Evolutionary conservation across 2,888 invertebrate genomes (phyloP).

Genomic region (Macrosiphum euphorbiae): DNA sequence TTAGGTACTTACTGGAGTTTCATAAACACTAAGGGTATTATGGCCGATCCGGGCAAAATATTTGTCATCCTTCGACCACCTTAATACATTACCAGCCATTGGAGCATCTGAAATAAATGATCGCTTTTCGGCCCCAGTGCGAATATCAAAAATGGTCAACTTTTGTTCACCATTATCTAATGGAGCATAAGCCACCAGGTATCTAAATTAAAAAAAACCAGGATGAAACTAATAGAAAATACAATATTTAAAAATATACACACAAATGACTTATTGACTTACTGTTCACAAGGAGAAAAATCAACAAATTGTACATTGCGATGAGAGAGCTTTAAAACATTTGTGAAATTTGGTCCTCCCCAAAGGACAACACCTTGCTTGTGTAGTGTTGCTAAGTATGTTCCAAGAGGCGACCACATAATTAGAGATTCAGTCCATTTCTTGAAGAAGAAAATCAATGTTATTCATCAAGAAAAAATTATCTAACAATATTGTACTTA

Average conservation of each 20-base stretch:
- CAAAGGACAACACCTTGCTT: conserved; percentile 95
- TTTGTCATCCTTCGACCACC: conserved; percentile 96
- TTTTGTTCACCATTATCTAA: conserved; percentile 79
- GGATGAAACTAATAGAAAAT: background rate
- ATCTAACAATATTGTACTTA: conserved; percentile 70
- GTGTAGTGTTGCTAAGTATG: conserved; percentile 96
- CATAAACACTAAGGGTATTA: conserved; percentile 91
- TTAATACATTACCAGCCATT: conserved; percentile 80
- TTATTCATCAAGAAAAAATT: conserved; percentile 67
- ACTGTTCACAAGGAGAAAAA: conserved; percentile 97
- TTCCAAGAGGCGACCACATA: conserved; percentile 97
- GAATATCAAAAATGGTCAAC: conserved; percentile 96
- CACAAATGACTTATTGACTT: conserved; percentile 73
- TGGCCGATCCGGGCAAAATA: conserved; percentile 91
- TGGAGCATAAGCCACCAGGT: conserved; percentile 94
- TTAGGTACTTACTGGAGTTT: conserved; percentile 81
- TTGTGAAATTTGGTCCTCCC: conserved; percentile 94
- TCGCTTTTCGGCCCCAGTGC: conserved; percentile 93
- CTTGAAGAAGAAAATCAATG: conserved; percentile 71
- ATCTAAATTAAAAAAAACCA: conserved; percentile 71
- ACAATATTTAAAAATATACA: background rate
- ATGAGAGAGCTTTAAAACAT: conserved; percentile 92
- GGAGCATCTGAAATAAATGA: conserved; percentile 88
- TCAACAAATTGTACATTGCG: conserved; percentile 94
- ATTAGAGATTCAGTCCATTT: conserved; percentile 97